Percentiles rank a stretch among this genome's conserved stretches.
These are phyloP conservation scores for Loriculus beryllinus DNA, from an alignment of 2,797 vertebrate species.

Conservation along the genomic window DNA sequence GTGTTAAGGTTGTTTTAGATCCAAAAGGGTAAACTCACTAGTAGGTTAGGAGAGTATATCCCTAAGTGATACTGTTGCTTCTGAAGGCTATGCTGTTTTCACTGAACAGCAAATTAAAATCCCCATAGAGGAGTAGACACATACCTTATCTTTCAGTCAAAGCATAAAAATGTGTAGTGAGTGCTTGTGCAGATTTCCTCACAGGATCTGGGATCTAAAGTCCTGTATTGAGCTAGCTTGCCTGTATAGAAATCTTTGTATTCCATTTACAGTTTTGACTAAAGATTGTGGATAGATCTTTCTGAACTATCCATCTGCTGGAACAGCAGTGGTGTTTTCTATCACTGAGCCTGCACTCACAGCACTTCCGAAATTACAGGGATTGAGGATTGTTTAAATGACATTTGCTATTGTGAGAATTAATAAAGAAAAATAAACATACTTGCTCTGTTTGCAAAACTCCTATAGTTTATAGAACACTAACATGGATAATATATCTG, in stretches of 20 bases:
- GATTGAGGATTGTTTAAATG: neutral
- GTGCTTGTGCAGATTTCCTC: neutral
- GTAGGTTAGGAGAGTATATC: neutral
- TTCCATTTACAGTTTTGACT: neutral
- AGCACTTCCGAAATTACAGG: neutral
- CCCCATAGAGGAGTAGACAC: neutral
- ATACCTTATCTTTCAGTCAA: neutral
- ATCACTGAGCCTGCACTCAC: rapidly evolving
- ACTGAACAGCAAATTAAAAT: neutral
- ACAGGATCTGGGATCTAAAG: neutral
- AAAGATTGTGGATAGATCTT: neutral
- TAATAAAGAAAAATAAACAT: neutral
- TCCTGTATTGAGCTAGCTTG: neutral
- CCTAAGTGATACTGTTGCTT: neutral
- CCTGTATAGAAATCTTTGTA: neutral
- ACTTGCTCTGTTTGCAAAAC: neutral
- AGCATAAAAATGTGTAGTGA: neutral
- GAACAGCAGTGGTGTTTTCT: neutral
- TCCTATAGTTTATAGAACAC: neutral
- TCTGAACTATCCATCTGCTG: neutral
- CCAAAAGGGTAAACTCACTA: neutral
- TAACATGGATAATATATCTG: neutral
- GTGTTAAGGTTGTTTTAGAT: neutral
- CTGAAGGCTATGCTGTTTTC: neutral
- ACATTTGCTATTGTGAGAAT: neutral